Evolutionary conservation across 1,140 invertebrate species (phyloP).

Genomic region (Euglossa dilemma): DNA sequence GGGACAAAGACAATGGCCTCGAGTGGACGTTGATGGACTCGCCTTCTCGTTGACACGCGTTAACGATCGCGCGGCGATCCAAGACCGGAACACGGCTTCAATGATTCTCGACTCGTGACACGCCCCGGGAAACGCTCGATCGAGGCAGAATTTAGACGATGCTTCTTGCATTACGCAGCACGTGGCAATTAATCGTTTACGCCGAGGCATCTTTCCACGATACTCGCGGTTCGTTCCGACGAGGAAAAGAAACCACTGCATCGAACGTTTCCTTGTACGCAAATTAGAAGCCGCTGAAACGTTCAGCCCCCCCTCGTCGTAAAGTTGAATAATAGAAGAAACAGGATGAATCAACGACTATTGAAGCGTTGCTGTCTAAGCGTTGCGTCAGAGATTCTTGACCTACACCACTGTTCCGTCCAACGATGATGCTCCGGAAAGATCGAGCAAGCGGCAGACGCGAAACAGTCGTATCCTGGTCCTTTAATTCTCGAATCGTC

Average conservation of each 20-base stretch:
- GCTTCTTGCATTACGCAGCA: slow-evolving; percentile 24
- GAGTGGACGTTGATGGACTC: slow-evolving; percentile 46
- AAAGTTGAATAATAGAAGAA: not conserved
- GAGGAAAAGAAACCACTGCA: not conserved
- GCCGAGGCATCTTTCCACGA: not conserved
- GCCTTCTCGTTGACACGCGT: slow-evolving; percentile 31
- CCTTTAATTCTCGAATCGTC: not conserved
- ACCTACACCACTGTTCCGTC: not conserved
- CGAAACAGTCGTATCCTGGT: not conserved
- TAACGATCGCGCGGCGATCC: slow-evolving; percentile 44
- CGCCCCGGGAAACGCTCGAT: slow-evolving; percentile 18
- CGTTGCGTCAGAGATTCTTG: not conserved
- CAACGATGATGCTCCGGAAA: not conserved
- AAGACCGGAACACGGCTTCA: slow-evolving; percentile 33
- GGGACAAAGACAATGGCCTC: slow-evolving; percentile 49
- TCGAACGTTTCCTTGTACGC: no score
- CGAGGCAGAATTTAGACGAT: slow-evolving; percentile 8
- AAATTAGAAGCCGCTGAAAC: not conserved
- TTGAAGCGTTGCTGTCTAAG: not conserved
- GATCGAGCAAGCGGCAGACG: not conserved
- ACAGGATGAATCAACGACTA: not conserved
- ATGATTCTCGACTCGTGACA: slow-evolving; percentile 13
- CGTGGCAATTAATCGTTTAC: slow-evolving; percentile 20
- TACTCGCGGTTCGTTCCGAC: not conserved
- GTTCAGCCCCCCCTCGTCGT: not conserved